phyloP scores from a whole-genome alignment of 2,113 vertebrate genomes.

The Motacilla alba region DNA sequence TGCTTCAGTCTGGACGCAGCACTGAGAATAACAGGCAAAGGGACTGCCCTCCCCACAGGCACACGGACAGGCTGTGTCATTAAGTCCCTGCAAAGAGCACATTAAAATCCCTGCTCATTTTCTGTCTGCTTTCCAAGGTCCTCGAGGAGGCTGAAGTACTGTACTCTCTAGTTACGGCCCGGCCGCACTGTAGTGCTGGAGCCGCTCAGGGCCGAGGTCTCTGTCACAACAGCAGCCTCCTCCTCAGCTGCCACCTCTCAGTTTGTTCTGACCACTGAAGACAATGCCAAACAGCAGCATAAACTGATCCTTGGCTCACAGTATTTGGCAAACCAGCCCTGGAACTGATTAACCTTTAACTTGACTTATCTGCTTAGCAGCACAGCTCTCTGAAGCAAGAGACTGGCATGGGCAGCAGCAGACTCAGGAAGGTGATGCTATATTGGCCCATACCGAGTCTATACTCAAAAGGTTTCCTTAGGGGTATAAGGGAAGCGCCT shows the following conservation, averaged over 20 bases:
- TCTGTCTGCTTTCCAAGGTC: not conserved
- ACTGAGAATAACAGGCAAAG: not conserved
- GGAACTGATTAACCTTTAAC: slow-evolving; percentile 1
- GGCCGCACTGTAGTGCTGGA: not conserved
- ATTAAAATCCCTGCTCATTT: not conserved
- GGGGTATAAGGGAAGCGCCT: not conserved
- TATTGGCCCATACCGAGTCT: accelerated
- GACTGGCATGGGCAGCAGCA: not conserved
- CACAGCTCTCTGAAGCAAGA: not conserved
- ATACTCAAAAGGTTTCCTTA: not conserved
- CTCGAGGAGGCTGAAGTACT: not conserved
- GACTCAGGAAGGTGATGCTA: not conserved
- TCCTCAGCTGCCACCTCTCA: not conserved
- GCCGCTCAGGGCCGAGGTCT: not conserved
- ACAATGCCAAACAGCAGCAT: not conserved
- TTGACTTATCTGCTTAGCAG: slow-evolving; percentile 10
- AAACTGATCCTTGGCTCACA: not conserved
- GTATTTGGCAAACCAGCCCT: not conserved
- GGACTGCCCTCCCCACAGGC: not conserved
- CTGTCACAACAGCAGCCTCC: not conserved
- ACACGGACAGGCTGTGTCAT: not conserved
- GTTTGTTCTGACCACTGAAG: not conserved
- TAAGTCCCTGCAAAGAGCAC: not conserved
- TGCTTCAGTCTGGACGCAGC: not conserved
- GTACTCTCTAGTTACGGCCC: accelerated